These are phyloP conservation scores for Prionailurus bengalensis DNA, from an alignment of 2,113 vertebrate species.

Conservation along the genomic window DNA sequence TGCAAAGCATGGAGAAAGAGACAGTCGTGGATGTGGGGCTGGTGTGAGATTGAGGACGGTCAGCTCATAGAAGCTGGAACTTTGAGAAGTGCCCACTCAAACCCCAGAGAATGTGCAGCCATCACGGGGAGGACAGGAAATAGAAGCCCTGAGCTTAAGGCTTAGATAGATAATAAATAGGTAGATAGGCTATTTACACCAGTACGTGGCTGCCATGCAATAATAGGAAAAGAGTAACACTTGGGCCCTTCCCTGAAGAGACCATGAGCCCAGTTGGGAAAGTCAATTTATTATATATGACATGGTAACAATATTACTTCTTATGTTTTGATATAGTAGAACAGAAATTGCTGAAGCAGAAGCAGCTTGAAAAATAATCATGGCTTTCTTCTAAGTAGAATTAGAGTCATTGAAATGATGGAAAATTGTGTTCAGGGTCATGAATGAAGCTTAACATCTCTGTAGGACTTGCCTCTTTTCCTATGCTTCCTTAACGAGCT, in stretches of 20 bases:
- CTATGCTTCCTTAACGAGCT: background rate
- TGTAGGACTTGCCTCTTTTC: background rate
- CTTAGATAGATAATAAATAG: background rate
- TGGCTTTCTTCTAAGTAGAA: conserved; percentile 1
- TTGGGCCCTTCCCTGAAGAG: background rate
- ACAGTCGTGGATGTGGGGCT: background rate
- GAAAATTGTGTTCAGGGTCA: background rate
- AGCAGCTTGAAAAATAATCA: background rate
- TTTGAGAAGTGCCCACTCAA: background rate
- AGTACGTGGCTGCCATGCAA: background rate
- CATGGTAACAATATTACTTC: background rate
- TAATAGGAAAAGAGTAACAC: background rate
- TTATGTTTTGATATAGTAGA: background rate
- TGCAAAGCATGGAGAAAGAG: background rate
- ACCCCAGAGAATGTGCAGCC: background rate
- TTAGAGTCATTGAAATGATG: background rate
- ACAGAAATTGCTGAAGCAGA: background rate
- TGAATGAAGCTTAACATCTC: background rate
- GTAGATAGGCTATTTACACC: background rate
- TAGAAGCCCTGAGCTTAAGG: background rate
- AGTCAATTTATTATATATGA: background rate
- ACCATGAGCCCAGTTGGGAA: background rate
- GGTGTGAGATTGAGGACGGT: background rate
- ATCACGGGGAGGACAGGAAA: background rate
- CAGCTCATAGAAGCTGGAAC: background rate